Evolutionary conservation across 1,140 invertebrate genomes (phyloP).

Genomic region (Hyphantria cunea): DNA sequence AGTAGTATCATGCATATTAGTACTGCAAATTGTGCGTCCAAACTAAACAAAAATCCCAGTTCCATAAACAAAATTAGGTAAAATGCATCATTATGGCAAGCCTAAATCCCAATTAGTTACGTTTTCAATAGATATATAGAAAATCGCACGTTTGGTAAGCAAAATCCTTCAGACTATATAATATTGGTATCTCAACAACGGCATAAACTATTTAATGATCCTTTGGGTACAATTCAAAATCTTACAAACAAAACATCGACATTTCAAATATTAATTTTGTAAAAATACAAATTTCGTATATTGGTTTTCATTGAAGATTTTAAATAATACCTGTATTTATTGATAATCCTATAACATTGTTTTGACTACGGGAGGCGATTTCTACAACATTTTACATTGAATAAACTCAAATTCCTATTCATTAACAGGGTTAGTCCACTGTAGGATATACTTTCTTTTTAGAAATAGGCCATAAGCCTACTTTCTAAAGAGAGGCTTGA

Average conservation of each 20-base stretch:
- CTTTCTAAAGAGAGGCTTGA: no score
- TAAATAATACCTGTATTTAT: no score
- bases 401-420: no score
- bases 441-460: no score
- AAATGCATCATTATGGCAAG: slow-evolving; percentile 25
- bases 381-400: slow-evolving; percentile 1
- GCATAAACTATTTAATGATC: slow-evolving; percentile 16
- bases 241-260: no score
- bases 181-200: slow-evolving; percentile 15
- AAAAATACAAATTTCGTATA: neutral
- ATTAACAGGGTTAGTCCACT: no score
- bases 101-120: neutral
- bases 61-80: slow-evolving; percentile 15
- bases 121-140: neutral
- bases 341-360: no score
- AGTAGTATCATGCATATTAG: slow-evolving; percentile 20
- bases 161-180: slow-evolving; percentile 10
- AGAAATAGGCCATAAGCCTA: no score
- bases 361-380: slow-evolving; percentile 14
- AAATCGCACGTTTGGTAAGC: neutral
- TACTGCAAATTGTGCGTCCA: slow-evolving; percentile 14
- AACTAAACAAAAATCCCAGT: slow-evolving; percentile 23
- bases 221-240: no score
- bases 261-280: no score
- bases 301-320: slow-evolving; percentile 10